These are phyloP conservation scores for Eucera pruinosa DNA, from an alignment of 2,888 invertebrate genomes.

Conservation along the genomic window DNA sequence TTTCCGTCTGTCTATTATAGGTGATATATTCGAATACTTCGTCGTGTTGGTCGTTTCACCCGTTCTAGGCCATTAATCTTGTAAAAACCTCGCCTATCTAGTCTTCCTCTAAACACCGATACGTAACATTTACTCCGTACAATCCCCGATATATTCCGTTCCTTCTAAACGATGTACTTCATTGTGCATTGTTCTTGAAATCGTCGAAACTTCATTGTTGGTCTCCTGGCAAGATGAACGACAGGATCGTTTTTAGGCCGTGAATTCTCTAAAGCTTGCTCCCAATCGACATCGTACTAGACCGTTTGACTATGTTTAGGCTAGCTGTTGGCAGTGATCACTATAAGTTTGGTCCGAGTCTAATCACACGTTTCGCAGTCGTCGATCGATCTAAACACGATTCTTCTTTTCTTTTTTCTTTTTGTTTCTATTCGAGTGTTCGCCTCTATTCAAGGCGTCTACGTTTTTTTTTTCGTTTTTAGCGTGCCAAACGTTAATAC, in stretches of 20 bases:
- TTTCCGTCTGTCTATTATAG: no score
- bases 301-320: conserved; percentile 55
- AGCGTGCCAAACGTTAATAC: neutral
- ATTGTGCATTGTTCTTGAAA: conserved; percentile 33
- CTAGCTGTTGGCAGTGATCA: conserved; percentile 71
- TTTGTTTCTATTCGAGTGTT: no score
- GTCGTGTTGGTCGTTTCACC: conserved; percentile 13
- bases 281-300: conserved; percentile 26
- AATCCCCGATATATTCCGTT: neutral
- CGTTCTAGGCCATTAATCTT: neutral
- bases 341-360: conserved; percentile 71
- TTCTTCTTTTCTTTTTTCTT: no score
- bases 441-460: neutral
- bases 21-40: no score
- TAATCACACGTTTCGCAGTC: conserved; percentile 36
- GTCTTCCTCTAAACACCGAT: neutral
- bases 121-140: neutral
- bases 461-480: no score
- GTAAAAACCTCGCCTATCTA: neutral
- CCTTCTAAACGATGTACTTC: conserved; percentile 9
- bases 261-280: conserved; percentile 2
- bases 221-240: neutral
- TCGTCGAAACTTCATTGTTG: neutral
- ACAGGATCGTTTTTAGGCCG: conserved; percentile 48
- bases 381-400: conserved; percentile 27